Base-by-base conservation (phyloP, 2,797 vertebrate genomes). In the Danio jaintianensis region DNA sequence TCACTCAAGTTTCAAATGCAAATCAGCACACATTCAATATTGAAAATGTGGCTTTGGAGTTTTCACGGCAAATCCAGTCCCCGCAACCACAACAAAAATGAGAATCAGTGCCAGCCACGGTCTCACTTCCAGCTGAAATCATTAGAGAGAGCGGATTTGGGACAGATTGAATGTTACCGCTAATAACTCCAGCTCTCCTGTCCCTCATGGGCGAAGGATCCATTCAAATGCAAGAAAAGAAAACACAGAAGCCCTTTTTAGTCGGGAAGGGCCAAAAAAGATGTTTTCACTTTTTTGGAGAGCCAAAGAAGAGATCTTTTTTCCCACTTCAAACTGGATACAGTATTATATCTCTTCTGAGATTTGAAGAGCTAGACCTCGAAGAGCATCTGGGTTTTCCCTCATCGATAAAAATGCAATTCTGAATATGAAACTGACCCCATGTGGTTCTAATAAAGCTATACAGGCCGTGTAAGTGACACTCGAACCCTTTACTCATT, bases 271-370 rank as follows among this genome's bases (percentile, higher is more conserved):
- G 48, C 48, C 15, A 55, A 42, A 18, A 74, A 78, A 76, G 45
- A n/a, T 83, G 82, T 77, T 83, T 83, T 77, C 78, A 83, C 73
- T 80, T 84, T 64, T 29, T 80, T 70, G 66, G 61, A 63, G 53
- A 8, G 10, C 71, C 76, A 50, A 73, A 81, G 62, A 79, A n/a
- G 13, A 62, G 61, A 75, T 79, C 29, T n/a, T 79, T 83, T 85
- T 76, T 79, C 52, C 11, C 79, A 68, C 56, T 68, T 69, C 63
- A 62, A 76, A 74, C 78, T 83, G 71, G 48, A 83, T 47, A 64
- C 77, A 83, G 76, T 52, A 76, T 75, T 75, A 73, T 40, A 77
- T 48, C 75, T 70, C 62, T 79, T 82, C 74, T 67, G 53, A 79
- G 59, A 83, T 38, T 47, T 53, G 59, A 53, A 76, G 43, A 48